Conservation (phyloP, 1,140 invertebrate species). For the Lordiphosa stackelbergi region DNA sequence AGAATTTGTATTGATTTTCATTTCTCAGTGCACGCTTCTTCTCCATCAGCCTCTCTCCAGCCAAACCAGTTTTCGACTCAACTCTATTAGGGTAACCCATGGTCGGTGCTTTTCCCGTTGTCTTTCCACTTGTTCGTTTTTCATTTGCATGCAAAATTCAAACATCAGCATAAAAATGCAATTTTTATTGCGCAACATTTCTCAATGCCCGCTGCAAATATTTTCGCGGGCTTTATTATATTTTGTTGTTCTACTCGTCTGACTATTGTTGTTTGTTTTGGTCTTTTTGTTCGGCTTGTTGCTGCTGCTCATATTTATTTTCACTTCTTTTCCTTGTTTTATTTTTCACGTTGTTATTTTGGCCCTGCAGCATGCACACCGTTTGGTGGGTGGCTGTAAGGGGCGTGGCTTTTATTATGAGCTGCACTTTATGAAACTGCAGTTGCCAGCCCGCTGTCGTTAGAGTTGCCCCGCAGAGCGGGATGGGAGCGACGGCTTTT, state of each 20-base stretch:
- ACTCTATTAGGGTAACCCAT: slow-evolving; percentile 12
- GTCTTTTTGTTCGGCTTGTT: slow-evolving; percentile 55
- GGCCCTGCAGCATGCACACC: slow-evolving; percentile 26
- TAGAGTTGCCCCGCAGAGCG: slow-evolving; percentile 7
- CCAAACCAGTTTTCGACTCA: too few species aligned
- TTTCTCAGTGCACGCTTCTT: too few species aligned
- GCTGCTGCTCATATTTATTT: slow-evolving; percentile 63
- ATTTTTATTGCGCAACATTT: slow-evolving; percentile 75
- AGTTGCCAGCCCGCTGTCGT: slow-evolving; percentile 39
- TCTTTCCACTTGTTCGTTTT: slow-evolving; percentile 48
- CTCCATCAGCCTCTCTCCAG: too few species aligned
- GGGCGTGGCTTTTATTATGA: slow-evolving; percentile 53
- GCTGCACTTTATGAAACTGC: slow-evolving; percentile 75
- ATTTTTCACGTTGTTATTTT: slow-evolving; percentile 42
- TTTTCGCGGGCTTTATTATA: slow-evolving; percentile 74
- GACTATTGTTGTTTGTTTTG: slow-evolving; percentile 33
- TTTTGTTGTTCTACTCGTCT: slow-evolving; percentile 20
- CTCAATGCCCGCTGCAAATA: slow-evolving; percentile 73
- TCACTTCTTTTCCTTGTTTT: slow-evolving; percentile 5
- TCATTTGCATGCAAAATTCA: slow-evolving; percentile 74
- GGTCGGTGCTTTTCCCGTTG: slow-evolving; percentile 15
- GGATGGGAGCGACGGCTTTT: slow-evolving; percentile 29
- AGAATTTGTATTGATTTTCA: too few species aligned
- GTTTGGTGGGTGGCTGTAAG: slow-evolving; percentile 10
- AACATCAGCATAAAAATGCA: slow-evolving; percentile 76